phyloP scores from a whole-genome alignment of 2,888 invertebrate species.

The Tenthredo scrophulariae region DNA sequence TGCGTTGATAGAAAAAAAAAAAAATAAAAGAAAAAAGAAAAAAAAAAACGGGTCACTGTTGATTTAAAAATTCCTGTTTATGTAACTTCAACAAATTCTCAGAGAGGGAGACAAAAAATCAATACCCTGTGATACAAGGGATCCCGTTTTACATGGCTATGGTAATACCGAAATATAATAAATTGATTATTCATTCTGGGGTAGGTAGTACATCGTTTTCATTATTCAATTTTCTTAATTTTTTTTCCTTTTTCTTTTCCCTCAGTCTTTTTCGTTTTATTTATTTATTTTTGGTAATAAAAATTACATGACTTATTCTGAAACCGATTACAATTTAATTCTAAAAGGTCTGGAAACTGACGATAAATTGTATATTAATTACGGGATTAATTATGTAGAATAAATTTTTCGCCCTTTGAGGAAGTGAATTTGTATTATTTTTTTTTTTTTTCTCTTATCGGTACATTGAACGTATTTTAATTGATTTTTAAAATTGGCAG shows the following conservation, averaged over 20 bases:
- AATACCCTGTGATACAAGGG: not conserved
- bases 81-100: not conserved
- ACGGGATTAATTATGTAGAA: not conserved
- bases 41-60: not conserved
- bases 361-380: not conserved
- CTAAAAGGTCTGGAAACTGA: not conserved
- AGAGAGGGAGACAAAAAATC: not conserved
- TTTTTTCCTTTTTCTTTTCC: not conserved
- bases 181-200: conserved; percentile 4
- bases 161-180: not conserved
- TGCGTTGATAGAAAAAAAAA: not conserved
- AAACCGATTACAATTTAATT: not conserved
- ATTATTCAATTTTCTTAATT: not conserved
- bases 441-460: not conserved
- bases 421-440: not conserved
- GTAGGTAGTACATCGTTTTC: not conserved
- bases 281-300: not conserved
- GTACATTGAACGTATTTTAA: not conserved
- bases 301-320: not conserved
- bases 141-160: not conserved
- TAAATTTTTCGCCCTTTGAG: not conserved
- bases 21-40: not conserved
- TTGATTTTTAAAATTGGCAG: not conserved
- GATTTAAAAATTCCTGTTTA: not conserved
- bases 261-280: not conserved